Conservation (phyloP, 2,797 vertebrate species). For the Eleutherodactylus coqui region DNA sequence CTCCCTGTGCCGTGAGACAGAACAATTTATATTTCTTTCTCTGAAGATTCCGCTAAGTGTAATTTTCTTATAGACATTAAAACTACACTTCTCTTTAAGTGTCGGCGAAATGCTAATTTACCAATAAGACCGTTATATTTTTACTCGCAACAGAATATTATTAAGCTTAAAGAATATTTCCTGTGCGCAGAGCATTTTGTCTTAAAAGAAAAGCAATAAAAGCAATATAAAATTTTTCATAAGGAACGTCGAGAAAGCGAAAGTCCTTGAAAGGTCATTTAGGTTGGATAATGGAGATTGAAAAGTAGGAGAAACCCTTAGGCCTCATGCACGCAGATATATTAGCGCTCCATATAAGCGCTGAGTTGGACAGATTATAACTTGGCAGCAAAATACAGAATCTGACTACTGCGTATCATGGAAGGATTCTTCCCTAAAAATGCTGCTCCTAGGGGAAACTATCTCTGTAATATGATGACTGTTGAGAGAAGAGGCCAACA, state of each 20-base stretch:
- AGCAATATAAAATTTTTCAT: background rate
- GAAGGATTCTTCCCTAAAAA: no score
- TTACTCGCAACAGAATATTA: background rate
- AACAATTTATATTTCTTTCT: slow-evolving; percentile 31
- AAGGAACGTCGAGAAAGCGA: background rate
- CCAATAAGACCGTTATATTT: slow-evolving; percentile 7
- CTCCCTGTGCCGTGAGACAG: slow-evolving; percentile 12
- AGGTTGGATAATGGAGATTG: background rate
- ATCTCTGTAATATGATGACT: no score
- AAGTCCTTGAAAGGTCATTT: background rate
- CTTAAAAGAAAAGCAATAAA: background rate
- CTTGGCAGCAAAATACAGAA: no score
- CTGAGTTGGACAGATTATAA: no score
- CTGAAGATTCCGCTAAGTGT: background rate
- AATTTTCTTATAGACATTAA: slow-evolving; percentile 21
- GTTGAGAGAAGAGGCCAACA: no score
- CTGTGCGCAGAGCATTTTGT: slow-evolving; percentile 4
- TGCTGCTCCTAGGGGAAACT: no score
- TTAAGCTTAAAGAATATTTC: slow-evolving; percentile 19
- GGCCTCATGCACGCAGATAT: background rate
- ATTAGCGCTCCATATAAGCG: no score
- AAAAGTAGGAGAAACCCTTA: no score
- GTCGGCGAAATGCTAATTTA: slow-evolving; percentile 33
- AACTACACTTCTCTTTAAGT: slow-evolving; percentile 36
- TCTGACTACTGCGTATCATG: no score